Conservation (phyloP, 2,888 invertebrate species). For the Coenonympha arcania region DNA sequence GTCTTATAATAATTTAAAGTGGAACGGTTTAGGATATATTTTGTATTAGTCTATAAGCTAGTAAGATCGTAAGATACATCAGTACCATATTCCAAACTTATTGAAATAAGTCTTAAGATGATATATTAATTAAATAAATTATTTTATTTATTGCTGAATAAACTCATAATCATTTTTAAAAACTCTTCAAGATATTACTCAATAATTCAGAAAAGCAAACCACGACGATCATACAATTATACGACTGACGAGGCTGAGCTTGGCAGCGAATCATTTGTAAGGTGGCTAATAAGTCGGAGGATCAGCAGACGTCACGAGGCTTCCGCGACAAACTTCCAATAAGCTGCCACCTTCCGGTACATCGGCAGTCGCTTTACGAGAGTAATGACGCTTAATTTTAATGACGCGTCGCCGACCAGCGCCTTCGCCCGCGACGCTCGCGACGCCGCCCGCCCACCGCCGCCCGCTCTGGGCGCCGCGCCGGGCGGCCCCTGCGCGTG, state of each 20-base stretch:
- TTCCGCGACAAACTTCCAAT: conserved; percentile 62
- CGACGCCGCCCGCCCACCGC: conserved; percentile 35
- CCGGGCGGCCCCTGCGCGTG: conserved; percentile 41
- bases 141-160: no score
- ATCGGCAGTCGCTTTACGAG: conserved; percentile 64
- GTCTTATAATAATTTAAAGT: no score
- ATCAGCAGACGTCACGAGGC: conserved; percentile 57
- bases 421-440: conserved; percentile 40
- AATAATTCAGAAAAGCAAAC: neutral
- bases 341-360: conserved; percentile 56
- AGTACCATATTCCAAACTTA: no score
- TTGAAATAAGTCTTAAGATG: no score
- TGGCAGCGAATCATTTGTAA: conserved; percentile 58
- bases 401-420: conserved; percentile 64
- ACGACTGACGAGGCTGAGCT: conserved; percentile 12
- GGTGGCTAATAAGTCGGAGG: conserved; percentile 60
- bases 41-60: no score
- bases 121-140: no score
- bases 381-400: conserved; percentile 74
- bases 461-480: no score
- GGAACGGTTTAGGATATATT: no score
- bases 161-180: no score
- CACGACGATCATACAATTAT: conserved; percentile 2
- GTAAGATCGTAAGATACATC: no score
- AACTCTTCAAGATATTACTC: neutral